These are phyloP conservation scores for Zelleria hepariella DNA, from an alignment of 2,888 invertebrate genomes.

Conservation along the genomic window DNA sequence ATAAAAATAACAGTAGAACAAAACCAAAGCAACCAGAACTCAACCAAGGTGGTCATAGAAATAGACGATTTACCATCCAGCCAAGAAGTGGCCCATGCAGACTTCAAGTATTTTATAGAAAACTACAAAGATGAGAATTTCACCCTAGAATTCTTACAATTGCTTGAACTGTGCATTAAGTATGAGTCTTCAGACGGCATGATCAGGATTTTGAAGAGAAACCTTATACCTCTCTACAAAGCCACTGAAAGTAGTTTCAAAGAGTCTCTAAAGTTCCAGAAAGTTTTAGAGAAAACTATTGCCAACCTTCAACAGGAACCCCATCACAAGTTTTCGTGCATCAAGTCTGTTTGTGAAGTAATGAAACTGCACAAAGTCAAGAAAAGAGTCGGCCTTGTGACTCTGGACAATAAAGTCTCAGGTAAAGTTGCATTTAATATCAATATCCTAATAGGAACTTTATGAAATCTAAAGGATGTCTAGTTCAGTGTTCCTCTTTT, in stretches of 20 bases:
- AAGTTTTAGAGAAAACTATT: conserved; percentile 22
- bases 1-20: background rate
- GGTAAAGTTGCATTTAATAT: background rate
- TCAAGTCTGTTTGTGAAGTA: conserved; percentile 34
- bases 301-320: conserved; percentile 27
- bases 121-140: background rate
- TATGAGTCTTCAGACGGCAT: conserved; percentile 33
- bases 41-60: conserved; percentile 1
- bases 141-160: conserved; percentile 20
- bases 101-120: background rate
- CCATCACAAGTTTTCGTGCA: conserved; percentile 30
- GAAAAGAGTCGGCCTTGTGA: conserved; percentile 34
- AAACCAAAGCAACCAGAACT: background rate
- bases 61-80: background rate
- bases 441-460: too few relatives aligned
- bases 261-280: conserved; percentile 24
- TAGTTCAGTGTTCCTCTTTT: too few relatives aligned
- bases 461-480: too few relatives aligned
- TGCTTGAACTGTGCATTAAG: conserved; percentile 30
- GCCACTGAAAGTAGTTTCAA: conserved; percentile 24
- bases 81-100: background rate
- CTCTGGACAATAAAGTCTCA: conserved; percentile 20
- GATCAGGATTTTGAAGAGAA: conserved; percentile 30
- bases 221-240: conserved; percentile 29
- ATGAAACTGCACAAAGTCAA: conserved; percentile 20